phyloP scores from a whole-genome alignment of 2,888 invertebrate genomes.

The Slavum lentiscoides region DNA sequence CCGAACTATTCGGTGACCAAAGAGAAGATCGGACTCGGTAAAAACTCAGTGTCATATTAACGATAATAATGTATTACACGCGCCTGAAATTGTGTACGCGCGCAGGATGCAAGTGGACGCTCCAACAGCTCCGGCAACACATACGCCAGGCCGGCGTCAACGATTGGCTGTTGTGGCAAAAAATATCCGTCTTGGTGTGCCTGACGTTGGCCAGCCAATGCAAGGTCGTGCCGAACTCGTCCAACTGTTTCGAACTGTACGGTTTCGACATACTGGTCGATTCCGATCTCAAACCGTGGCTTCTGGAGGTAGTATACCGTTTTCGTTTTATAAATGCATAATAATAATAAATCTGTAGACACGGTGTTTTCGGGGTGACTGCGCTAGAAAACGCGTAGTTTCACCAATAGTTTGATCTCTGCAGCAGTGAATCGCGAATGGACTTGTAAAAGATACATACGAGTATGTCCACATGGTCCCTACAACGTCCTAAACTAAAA shows the following conservation, averaged over 20 bases:
- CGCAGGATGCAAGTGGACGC: constrained; percentile 82
- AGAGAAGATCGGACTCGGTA: constrained; percentile 79
- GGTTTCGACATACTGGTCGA: constrained; percentile 91
- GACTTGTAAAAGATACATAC: too few relatives aligned
- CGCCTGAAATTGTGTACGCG: constrained; percentile 7
- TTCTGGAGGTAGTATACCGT: constrained; percentile 77
- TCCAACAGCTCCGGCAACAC: constrained; percentile 77
- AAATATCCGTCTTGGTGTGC: constrained; percentile 73
- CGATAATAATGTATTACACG: background rate
- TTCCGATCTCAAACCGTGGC: constrained; percentile 80
- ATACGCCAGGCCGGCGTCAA: constrained; percentile 69
- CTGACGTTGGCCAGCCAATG: constrained; percentile 78
- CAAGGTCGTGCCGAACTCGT: constrained; percentile 70
- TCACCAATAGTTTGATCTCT: too few relatives aligned
- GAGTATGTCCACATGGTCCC: too few relatives aligned
- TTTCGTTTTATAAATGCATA: background rate
- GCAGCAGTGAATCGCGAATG: too few relatives aligned
- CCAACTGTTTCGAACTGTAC: constrained; percentile 85
- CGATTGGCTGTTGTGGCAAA: constrained; percentile 81
- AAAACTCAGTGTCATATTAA: background rate
- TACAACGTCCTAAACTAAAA: too few relatives aligned
- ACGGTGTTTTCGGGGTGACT: too few relatives aligned
- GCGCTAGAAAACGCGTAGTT: too few relatives aligned
- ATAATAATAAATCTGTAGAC: too few relatives aligned
- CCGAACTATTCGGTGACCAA: constrained; percentile 81